phyloP scores from a whole-genome alignment of 1,140 invertebrate genomes.

The Schlechtendalia chinensis region DNA sequence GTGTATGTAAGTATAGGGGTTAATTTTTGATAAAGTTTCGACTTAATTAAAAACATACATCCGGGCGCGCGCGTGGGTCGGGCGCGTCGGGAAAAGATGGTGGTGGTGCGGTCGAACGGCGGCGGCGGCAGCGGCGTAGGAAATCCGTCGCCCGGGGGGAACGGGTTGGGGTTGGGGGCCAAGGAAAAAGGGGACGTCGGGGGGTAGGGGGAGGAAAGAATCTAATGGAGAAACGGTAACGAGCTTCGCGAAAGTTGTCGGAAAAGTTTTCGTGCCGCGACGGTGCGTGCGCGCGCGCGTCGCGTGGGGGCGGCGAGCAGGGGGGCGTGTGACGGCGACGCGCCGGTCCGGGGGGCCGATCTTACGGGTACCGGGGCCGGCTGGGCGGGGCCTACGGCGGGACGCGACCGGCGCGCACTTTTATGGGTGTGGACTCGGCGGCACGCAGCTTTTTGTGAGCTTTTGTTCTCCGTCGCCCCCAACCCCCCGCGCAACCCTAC shows the following conservation, averaged over 20 bases:
- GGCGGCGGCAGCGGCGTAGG: background rate
- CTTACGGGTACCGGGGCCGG: conserved; percentile 12
- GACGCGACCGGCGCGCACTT: conserved; percentile 44
- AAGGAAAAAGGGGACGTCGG: no score
- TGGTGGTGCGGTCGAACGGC: conserved; percentile 19
- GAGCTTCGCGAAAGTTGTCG: conserved; percentile 42
- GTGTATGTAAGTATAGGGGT: conserved; percentile 8
- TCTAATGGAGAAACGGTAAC: conserved; percentile 50
- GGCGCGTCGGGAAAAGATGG: conserved; percentile 12
- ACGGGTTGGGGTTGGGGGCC: no score
- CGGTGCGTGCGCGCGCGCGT: background rate
- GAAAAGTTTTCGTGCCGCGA: conserved; percentile 39
- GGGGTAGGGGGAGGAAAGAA: conserved; percentile 37
- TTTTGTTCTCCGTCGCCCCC: conserved; percentile 3
- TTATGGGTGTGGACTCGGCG: conserved; percentile 46
- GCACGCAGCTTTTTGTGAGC: conserved; percentile 45
- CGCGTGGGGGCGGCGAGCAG: background rate
- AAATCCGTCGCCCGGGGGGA: background rate
- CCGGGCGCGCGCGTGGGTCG: conserved; percentile 19
- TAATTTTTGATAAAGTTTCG: conserved; percentile 49
- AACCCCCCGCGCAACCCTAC: background rate
- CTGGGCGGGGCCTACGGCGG: conserved; percentile 16
- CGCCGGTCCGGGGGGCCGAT: conserved; percentile 43
- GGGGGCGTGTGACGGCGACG: conserved; percentile 32
- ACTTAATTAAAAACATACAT: conserved; percentile 49